phyloP scores from a whole-genome alignment of 2,797 vertebrate genomes.

The Pelochelys cantorii region DNA sequence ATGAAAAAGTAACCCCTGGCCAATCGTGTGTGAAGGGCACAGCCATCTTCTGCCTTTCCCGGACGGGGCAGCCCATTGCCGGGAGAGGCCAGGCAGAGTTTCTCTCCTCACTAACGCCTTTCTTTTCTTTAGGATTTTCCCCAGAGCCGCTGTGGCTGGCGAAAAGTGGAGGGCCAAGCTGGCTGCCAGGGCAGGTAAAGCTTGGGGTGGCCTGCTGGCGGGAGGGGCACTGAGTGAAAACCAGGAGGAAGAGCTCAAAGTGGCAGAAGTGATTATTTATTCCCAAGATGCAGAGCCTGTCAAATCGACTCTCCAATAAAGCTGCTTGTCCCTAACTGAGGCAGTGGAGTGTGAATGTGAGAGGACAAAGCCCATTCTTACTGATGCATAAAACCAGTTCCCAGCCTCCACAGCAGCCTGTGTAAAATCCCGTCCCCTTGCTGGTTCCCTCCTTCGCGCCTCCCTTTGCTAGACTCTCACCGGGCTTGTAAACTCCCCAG shows the following conservation, averaged over 20 bases:
- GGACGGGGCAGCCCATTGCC: neutral
- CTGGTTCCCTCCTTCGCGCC: neutral
- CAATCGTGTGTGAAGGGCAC: neutral
- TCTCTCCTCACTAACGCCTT: neutral
- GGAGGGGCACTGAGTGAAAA: neutral
- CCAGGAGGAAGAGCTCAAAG: neutral
- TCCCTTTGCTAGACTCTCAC: neutral
- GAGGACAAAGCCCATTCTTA: neutral
- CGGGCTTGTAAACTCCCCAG: neutral
- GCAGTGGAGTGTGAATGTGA: neutral
- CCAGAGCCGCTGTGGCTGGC: neutral
- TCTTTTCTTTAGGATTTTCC: constrained; percentile 6
- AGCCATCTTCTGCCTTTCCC: neutral
- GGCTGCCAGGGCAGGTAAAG: neutral
- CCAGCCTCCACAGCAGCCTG: neutral
- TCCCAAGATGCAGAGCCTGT: neutral
- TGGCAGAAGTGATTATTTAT: neutral
- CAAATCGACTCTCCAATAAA: neutral
- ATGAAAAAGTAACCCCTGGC: neutral
- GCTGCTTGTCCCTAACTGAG: neutral
- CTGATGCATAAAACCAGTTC: neutral
- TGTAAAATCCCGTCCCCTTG: neutral
- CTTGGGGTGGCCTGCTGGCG: neutral
- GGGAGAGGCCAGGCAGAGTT: neutral
- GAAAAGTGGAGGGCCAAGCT: neutral